Evolutionary conservation across 2,888 invertebrate genomes (phyloP), one percentile per base, ranked within the genome.

Genomic region (Morpho helenor): DNA sequence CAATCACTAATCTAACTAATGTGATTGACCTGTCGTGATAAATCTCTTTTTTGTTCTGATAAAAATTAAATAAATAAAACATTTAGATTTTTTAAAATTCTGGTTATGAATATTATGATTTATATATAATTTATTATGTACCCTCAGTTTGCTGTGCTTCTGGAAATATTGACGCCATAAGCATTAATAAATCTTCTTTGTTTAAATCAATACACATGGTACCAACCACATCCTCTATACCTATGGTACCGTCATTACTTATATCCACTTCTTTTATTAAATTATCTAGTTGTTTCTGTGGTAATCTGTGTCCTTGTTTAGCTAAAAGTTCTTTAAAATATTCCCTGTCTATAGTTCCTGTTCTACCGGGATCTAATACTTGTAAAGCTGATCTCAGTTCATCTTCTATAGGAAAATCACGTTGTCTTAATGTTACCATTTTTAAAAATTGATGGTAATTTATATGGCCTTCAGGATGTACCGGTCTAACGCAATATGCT

Each of bases 231-330:
- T 89, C 89, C 60, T 88, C 88, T 47, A 88, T 71, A 23, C 86
- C 86, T 57, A 89, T 77, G 6, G 82, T 85, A 16, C 89, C 89
- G 64, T 89, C 89, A 61, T 87, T 86, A 54, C 73, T 75, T 64
- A 89, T 74, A 60, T 89, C 89, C 5, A 88, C 82, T 70, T 89
- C 89, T 68, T 87, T 88, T 49, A 89, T 80, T 22, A 89, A 73
- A 63, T 76, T 79, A 56, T 87, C 81, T 31, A 87, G 56, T 50
- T 68, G 67, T 60, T 76, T 84, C 16, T 70, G 72, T 1, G 72
- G 42, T 79, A 89, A 75, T 73, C 82, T 87, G 53, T 80, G 62
- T n/a, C 89, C 89, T 60, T 76, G 74, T 56, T 76, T 82, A 3
- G 66, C 41, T 42, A 88, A 67, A 10, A 79, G 66, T 44, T 87